Evolutionary conservation across 2,113 vertebrate genomes (phyloP).

Genomic region (Podarcis cretensis): DNA sequence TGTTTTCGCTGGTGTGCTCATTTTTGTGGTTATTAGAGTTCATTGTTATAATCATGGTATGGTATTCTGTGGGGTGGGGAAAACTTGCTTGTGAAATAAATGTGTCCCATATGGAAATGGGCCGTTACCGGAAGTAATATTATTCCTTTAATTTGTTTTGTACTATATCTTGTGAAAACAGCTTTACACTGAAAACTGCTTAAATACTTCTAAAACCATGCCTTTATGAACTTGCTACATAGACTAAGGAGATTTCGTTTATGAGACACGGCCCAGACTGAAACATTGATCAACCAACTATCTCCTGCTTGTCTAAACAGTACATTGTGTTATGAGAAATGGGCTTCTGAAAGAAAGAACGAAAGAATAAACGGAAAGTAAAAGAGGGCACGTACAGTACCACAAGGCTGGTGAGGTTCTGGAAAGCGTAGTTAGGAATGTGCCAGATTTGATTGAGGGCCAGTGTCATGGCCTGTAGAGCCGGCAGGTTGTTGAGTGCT

Average conservation of each 20-base stretch:
- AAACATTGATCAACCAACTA: not conserved
- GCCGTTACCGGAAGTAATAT: not conserved
- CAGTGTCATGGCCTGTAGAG: conserved; percentile 95
- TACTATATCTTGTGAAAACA: fast-evolving
- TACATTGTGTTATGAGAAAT: not conserved
- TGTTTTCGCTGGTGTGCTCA: too few relatives aligned
- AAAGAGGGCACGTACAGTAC: conserved; percentile 85
- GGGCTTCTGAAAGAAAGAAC: not conserved
- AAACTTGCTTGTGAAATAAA: not conserved
- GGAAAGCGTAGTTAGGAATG: conserved; percentile 91
- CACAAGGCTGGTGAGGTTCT: conserved; percentile 92
- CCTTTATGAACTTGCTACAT: not conserved
- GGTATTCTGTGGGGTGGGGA: too few relatives aligned
- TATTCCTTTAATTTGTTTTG: not conserved
- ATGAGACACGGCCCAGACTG: fast-evolving
- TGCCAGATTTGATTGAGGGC: conserved; percentile 92
- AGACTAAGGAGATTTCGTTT: not conserved
- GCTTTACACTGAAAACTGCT: fast-evolving
- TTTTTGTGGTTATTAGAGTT: too few relatives aligned
- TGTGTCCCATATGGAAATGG: not conserved
- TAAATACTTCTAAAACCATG: fast-evolving
- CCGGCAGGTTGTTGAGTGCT: conserved; percentile 85
- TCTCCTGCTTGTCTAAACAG: not conserved
- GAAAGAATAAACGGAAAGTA: not conserved
- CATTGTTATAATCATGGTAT: too few relatives aligned